Evolutionary conservation across 1,140 invertebrate species (phyloP).

Genomic region (Daktulosphaira vitifoliae): DNA sequence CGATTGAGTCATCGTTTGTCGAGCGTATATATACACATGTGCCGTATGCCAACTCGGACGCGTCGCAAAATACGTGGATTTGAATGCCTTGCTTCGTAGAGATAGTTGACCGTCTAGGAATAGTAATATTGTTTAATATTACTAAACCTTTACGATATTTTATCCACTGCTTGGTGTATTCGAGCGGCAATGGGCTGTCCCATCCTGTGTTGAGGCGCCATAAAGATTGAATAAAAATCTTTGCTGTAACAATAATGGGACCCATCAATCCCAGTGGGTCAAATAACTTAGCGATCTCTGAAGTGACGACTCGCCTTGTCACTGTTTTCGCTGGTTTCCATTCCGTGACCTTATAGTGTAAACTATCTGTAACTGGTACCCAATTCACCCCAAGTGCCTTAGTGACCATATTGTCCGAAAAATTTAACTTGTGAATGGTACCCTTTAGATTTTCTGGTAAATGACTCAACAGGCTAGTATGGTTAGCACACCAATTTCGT

Average conservation of each 20-base stretch:
- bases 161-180: slow-evolving; percentile 37
- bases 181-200: slow-evolving; percentile 40
- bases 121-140: slow-evolving; percentile 32
- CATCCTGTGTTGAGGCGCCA: slow-evolving; percentile 40
- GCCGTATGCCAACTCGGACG: slow-evolving; percentile 25
- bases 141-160: slow-evolving; percentile 25
- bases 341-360: slow-evolving; percentile 31
- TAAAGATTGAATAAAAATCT: slow-evolving; percentile 43
- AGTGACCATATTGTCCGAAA: neutral
- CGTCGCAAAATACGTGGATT: slow-evolving; percentile 39
- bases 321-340: too few relatives aligned
- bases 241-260: slow-evolving; percentile 41
- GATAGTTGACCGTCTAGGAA: too few relatives aligned
- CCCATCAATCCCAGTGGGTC: slow-evolving; percentile 44
- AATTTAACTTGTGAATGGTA: too few relatives aligned
- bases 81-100: neutral
- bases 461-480: neutral
- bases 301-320: slow-evolving; percentile 38
- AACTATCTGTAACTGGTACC: slow-evolving; percentile 33
- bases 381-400: slow-evolving; percentile 35
- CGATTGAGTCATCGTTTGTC: slow-evolving; percentile 31
- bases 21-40: slow-evolving; percentile 36
- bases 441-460: too few relatives aligned
- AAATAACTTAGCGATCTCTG: slow-evolving; percentile 42
- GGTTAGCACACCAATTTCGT: slow-evolving; percentile 38